phyloP scores from a whole-genome alignment of 2,113 vertebrate species.

The Tor tambroides region DNA sequence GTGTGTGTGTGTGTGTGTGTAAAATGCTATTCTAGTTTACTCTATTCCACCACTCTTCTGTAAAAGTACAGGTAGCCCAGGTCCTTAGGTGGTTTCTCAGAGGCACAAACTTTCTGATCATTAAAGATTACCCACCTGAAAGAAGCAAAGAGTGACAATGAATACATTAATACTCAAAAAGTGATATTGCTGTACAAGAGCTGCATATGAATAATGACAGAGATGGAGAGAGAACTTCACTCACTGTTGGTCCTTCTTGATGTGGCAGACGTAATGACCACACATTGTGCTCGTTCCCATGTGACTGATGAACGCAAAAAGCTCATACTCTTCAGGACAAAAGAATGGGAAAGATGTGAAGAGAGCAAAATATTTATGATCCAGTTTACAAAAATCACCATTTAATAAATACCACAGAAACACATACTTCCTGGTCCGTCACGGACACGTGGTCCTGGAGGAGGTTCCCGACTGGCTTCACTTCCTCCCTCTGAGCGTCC shows the following conservation, averaged over 20 bases:
- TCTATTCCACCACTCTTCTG: conserved; percentile 88
- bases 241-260: conserved; percentile 98
- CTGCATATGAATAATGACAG: conserved; percentile 11
- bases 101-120: conserved; percentile 98
- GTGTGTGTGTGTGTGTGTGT: conserved; percentile 5
- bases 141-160: conserved; percentile 17
- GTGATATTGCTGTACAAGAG: neutral
- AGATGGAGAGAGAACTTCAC: conserved; percentile 44
- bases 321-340: conserved; percentile 86
- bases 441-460: conserved; percentile 92
- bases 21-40: conserved; percentile 50
- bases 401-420: neutral
- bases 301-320: conserved; percentile 98
- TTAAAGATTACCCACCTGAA: conserved; percentile 98
- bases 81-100: conserved; percentile 98
- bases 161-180: neutral
- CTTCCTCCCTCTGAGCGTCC: conserved; percentile 92
- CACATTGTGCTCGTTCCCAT: conserved; percentile 99
- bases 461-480: conserved; percentile 85
- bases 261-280: conserved; percentile 98
- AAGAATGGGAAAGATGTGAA: neutral
- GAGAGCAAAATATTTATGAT: neutral
- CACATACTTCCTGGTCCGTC: conserved; percentile 89
- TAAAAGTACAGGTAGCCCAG: conserved; percentile 99
- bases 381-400: neutral